A percentile compares a stretch with the other conserved stretches of the same genome.
Evolutionary conservation across 2,797 vertebrate species (phyloP).

Genomic region (Bovichtus diacanthus): DNA sequence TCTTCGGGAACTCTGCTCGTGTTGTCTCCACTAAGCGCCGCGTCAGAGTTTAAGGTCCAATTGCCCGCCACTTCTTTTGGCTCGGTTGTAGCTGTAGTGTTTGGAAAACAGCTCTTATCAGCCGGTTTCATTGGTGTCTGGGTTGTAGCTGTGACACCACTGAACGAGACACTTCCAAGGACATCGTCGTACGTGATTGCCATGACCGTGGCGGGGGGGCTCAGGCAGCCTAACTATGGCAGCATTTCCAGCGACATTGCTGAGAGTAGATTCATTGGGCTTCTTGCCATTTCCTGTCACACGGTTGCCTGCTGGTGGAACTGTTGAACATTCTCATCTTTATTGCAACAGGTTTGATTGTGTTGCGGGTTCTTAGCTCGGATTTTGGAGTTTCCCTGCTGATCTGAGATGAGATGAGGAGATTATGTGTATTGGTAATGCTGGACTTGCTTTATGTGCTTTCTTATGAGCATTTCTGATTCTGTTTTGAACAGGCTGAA

Average conservation of each 20-base stretch:
- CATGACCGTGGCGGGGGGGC: background rate
- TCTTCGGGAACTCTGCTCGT: background rate
- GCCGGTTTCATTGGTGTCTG: background rate
- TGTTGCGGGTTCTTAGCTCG: background rate
- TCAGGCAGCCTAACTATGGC: slow-evolving; percentile 28
- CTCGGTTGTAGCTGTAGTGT: background rate
- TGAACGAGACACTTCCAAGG: slow-evolving; percentile 65
- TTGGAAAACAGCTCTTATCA: background rate
- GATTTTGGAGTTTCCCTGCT: background rate
- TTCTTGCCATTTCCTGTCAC: slow-evolving; percentile 15
- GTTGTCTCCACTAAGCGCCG: background rate
- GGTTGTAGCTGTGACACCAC: background rate
- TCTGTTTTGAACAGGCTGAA: slow-evolving; percentile 10
- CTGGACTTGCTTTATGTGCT: background rate
- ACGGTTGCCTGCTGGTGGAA: slow-evolving; percentile 53
- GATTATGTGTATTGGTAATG: background rate
- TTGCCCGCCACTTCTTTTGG: background rate
- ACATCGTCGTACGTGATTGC: slow-evolving; percentile 54
- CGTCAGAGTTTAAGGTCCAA: background rate
- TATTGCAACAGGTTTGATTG: background rate
- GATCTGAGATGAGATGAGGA: slow-evolving; percentile 17
- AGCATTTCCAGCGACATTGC: accelerated
- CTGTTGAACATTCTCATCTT: background rate
- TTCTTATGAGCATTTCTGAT: background rate
- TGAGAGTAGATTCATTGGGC: background rate